Evolutionary conservation across 2,113 vertebrate species (phyloP), one percentile per base, ranked within the genome.

Genomic region (Sebastes schlegelii): DNA sequence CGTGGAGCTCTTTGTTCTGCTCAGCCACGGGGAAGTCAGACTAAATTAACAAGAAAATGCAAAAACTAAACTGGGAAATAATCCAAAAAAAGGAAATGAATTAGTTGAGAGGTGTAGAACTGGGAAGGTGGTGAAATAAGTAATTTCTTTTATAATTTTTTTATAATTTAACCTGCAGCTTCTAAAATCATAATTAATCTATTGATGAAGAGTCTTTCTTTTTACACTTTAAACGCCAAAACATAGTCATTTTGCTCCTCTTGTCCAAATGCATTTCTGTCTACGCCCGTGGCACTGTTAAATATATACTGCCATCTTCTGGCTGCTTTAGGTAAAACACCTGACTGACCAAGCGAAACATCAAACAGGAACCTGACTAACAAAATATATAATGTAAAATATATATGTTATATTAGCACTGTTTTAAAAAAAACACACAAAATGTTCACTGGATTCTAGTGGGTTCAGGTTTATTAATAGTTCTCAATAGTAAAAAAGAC

Each of bases 391-490:
- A 0, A 26, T 26, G 26, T 26, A 26, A 26, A 26, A 26, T 26
- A 26, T 19, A 43, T 23, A 34, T 6, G 43, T 10, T 7, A 13
- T 67, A 54, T 60, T 23, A 48, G 6, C n/a, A 11, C 12, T 42
- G 57, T 40, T 55, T 55, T 0, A 26, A 54, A 49, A 8, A 55
- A 34, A 34, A 34, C 2, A 23, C 43, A 49, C 55, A 23, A 43
- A 79, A 69, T 23, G 21, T 12, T 26, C 14, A 73, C 51, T 10
- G 40, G 58, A 48, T 76, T 83, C 17, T 54, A 12, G 8, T 77
- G 13, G 21, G 51, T 87, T 78, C 49, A 68, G 48, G 16, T 94
- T 94, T 94, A 93, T 92, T 94, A 73, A 88, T 54, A 69, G 34
- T 85, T 86, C 60, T 80, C 72, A 82, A 63, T 73, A 84, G 81